Evolutionary conservation across 2,797 vertebrate species (phyloP), one percentile per base, ranked within the genome.

Genomic region (Cephalopachus bancanus): DNA sequence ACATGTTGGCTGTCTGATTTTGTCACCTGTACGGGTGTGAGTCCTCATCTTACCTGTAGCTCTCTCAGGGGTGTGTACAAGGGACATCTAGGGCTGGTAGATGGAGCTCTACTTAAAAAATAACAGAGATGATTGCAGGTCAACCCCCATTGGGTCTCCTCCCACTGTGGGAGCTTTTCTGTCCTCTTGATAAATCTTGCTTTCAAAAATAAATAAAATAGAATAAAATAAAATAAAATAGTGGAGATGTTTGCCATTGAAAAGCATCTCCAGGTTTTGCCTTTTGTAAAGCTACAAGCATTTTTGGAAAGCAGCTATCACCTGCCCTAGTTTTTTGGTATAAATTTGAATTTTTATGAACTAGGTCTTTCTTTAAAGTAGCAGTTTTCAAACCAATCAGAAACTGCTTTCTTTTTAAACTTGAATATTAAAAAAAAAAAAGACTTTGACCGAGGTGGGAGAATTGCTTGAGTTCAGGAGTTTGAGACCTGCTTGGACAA

Each of bases 261-360:
- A 91, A 94, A 67, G 17, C 78, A 67, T 67, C 51, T 17, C 20
- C 72, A 53, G 17, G 11, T 83, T 59, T 53, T 44, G 7, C 7
- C 30, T 83, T 91, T 91, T 85, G 12, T 78, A 78, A 78, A 93
- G 19, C 10, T 67, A 80, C 91, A n/a, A 71, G 81, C 2, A 30
- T 53, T 83, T 89, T 75, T 72, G 11, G 71, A 93, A 93, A 80
- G 81, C 51, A 62, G 17, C 62, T 62, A 83, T 49, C 26, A 88
- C 44, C 57, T 89, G 64, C 51, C 37, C 10, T 87, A 69, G 22
- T 37, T 81, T 95, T 88, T 72, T 24, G 37, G 74, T 64, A 30
- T 83, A 75, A 53, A 60, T 81, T 80, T 80, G 24, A 91, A 96
- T 33, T 87, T 90, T 87, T 91, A 79, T 26, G 14, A 67, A 81